Evolutionary conservation across 2,888 invertebrate genomes (phyloP).

Genomic region (Torymus tubicola): DNA sequence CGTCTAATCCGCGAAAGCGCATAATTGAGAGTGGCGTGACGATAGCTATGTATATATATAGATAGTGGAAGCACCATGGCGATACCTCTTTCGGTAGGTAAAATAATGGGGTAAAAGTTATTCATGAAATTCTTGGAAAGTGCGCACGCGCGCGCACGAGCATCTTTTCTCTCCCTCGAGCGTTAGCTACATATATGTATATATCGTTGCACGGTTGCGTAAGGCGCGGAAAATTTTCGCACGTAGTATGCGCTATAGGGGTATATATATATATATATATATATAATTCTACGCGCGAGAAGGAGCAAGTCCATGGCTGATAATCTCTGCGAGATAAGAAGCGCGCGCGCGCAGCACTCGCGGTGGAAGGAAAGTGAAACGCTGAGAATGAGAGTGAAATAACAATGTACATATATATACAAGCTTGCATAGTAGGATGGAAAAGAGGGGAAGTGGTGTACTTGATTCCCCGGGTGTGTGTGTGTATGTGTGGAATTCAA

Average conservation of each 20-base stretch:
- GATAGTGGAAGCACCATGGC: no score
- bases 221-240: constrained; percentile 38
- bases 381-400: constrained; percentile 30
- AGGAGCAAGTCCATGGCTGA: background rate
- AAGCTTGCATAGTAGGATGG: no score
- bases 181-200: background rate
- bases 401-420: constrained; percentile 36
- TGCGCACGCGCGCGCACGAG: background rate
- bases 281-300: constrained; percentile 6
- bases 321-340: constrained; percentile 36
- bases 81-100: background rate
- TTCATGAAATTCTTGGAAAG: constrained; percentile 49
- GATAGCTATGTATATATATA: no score
- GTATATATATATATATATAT: no score
- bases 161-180: background rate
- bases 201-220: background rate
- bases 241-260: background rate
- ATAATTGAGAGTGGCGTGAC: constrained; percentile 23
- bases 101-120: constrained; percentile 48
- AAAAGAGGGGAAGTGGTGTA: no score
- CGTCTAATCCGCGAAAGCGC: background rate
- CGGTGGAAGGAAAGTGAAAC: constrained; percentile 21
- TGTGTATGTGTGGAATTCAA: no score
- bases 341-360: no score
- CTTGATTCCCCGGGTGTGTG: no score